Evolutionary conservation across 1,140 invertebrate genomes (phyloP).

Genomic region (Panagrolaimus sp.): DNA sequence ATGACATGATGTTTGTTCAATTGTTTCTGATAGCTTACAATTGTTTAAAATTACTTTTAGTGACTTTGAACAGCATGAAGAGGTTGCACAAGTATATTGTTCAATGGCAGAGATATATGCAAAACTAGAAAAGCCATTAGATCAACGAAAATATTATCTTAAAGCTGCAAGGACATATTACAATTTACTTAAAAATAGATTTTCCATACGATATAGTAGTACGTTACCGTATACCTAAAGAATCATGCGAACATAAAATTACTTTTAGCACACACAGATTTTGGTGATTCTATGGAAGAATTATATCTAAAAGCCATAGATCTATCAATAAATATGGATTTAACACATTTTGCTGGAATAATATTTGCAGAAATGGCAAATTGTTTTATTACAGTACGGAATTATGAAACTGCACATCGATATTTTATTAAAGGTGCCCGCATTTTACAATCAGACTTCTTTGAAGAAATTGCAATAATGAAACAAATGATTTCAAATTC

Average conservation of each 20-base stretch:
- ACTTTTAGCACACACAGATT: background rate
- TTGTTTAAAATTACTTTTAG: background rate
- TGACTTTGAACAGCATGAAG: background rate
- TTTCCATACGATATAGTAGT: background rate
- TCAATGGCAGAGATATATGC: background rate
- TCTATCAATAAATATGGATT: background rate
- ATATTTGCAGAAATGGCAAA: background rate
- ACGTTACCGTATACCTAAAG: background rate
- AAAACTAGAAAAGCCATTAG: slow-evolving; percentile 2
- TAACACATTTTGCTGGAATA: background rate
- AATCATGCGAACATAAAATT: background rate
- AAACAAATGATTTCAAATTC: slow-evolving; percentile 2
- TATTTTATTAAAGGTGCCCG: background rate
- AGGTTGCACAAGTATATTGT: background rate
- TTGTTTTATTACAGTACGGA: background rate
- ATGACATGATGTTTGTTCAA: slow-evolving; percentile 6
- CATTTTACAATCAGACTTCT: background rate
- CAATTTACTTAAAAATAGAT: background rate
- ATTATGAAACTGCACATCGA: slow-evolving; percentile 1
- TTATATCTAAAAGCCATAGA: background rate
- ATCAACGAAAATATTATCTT: slow-evolving; percentile 1
- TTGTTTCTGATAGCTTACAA: too few relatives aligned
- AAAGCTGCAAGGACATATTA: background rate
- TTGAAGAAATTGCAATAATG: background rate
- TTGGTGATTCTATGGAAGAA: background rate